A percentile compares a stretch with the other conserved stretches of the same genome.
Conservation (phyloP, 2,113 vertebrate species). For the Alligator sinensis region DNA sequence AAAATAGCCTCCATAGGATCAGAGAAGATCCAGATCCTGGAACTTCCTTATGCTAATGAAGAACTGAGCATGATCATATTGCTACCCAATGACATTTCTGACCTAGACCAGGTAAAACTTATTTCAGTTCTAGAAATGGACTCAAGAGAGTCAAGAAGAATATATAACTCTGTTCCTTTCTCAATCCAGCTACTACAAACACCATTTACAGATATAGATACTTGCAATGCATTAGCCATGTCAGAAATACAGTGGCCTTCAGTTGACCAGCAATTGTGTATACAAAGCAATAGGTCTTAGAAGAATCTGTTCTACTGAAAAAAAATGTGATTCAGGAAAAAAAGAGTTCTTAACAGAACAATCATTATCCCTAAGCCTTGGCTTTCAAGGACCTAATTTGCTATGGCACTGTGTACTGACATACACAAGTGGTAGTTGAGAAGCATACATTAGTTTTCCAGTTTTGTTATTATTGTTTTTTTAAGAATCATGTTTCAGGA, state of each 20-base stretch:
- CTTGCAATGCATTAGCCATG: background rate
- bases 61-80: conserved; percentile 68
- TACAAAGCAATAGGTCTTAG: background rate
- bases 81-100: conserved; percentile 60
- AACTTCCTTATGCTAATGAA: conserved; percentile 55
- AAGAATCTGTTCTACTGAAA: background rate
- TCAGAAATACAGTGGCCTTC: too few species aligned
- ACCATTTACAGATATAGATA: background rate
- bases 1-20: conserved; percentile 55
- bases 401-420: background rate
- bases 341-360: background rate
- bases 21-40: conserved; percentile 56
- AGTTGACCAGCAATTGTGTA: too few species aligned
- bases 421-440: too few species aligned
- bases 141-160: too few species aligned
- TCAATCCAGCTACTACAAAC: background rate
- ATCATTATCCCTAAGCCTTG: background rate
- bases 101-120: conserved; percentile 61
- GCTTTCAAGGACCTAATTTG: background rate
- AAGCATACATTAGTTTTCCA: too few species aligned
- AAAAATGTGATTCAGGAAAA: background rate
- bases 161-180: background rate
- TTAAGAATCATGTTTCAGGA: too few species aligned
- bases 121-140: too few species aligned
- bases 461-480: too few species aligned